These are phyloP conservation scores for Macrotis lagotis DNA, from an alignment of 2,113 vertebrate genomes.

Conservation along the genomic window DNA sequence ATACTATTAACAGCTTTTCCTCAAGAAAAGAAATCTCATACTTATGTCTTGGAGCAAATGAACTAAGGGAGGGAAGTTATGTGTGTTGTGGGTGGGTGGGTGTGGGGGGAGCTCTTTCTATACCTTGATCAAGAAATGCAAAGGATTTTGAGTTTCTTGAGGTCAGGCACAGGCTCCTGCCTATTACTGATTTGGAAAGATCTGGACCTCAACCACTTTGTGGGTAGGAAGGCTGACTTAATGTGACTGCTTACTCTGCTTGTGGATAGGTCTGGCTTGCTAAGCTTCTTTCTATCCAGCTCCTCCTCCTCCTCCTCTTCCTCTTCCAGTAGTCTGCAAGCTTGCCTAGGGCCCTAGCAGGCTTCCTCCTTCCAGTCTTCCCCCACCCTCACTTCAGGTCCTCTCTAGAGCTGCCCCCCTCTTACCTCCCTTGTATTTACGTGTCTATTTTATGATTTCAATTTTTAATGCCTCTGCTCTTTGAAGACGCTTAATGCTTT, in stretches of 20 bases:
- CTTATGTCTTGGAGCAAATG: neutral
- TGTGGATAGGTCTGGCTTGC: neutral
- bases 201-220: neutral
- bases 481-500: conserved; percentile 89
- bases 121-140: neutral
- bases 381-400: conserved; percentile 25
- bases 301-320: neutral
- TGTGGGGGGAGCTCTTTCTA: neutral
- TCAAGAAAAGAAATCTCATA: neutral
- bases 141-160: neutral
- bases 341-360: neutral
- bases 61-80: neutral
- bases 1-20: neutral
- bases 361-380: neutral
- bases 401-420: conserved; percentile 57
- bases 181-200: neutral
- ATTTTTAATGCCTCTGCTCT: conserved; percentile 90
- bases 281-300: neutral
- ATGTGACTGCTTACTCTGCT: neutral
- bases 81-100: no score
- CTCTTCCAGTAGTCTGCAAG: neutral
- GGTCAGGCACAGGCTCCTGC: neutral
- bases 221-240: neutral
- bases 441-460: conserved; percentile 89
- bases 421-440: conserved; percentile 85